A percentile compares a stretch with the other conserved stretches of the same genome.
Conservation (phyloP, 2,113 vertebrate genomes). For the Lepidothrix coronata region DNA sequence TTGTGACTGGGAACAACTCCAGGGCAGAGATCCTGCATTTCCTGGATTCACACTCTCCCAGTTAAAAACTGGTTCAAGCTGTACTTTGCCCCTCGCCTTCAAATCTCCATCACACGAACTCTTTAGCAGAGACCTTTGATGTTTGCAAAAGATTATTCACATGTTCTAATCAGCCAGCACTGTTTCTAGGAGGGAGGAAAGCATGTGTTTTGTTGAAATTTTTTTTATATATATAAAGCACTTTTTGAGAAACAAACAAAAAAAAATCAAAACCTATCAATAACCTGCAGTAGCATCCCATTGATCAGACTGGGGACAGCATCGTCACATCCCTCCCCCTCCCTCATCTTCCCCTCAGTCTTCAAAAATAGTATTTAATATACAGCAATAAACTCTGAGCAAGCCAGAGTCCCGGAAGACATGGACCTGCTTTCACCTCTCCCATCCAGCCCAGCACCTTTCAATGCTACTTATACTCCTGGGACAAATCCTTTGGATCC, state of each 20-base stretch:
- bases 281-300: not conserved
- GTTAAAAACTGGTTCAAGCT: not conserved
- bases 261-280: not conserved
- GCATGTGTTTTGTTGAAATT: not conserved
- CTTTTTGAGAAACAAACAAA: not conserved
- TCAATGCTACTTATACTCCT: not conserved
- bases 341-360: not conserved
- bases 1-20: not conserved
- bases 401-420: conserved; percentile 55
- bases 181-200: conserved; percentile 50
- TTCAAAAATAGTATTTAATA: conserved; percentile 61
- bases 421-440: conserved; percentile 25
- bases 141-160: conserved; percentile 1
- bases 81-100: not conserved
- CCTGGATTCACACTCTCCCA: not conserved
- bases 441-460: not conserved
- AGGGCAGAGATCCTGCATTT: not conserved
- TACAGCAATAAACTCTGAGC: conserved; percentile 57
- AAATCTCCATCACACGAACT: not conserved
- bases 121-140: not conserved
- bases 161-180: conserved; percentile 20
- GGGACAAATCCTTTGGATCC: not conserved
- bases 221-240: conserved; percentile 57
- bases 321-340: not conserved
- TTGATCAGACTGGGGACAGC: not conserved